These are phyloP conservation scores for Oceanodroma leucorhoa DNA, from an alignment of 2,797 vertebrate species.

Conservation along the genomic window DNA sequence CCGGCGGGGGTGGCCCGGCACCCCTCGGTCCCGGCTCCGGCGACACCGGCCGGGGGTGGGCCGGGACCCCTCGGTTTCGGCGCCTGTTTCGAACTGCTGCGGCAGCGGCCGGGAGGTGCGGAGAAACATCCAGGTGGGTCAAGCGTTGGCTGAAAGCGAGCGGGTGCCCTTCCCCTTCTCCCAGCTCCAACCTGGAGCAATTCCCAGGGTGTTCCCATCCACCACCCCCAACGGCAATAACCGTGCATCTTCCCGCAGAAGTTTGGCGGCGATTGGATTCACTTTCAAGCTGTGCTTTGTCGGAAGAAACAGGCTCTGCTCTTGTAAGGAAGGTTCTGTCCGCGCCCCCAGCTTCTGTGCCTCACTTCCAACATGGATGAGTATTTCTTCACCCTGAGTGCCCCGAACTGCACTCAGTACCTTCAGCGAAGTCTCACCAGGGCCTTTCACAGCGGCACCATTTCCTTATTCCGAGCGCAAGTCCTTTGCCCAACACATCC, in stretches of 20 bases:
- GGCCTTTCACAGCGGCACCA: neutral
- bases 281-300: neutral
- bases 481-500: neutral
- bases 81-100: neutral
- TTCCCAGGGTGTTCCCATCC: neutral
- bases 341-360: rapidly evolving
- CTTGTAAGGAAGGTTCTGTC: neutral
- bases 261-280: too few species aligned
- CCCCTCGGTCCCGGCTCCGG: neutral
- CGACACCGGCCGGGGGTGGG: neutral
- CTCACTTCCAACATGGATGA: rapidly evolving
- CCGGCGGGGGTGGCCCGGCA: too few species aligned
- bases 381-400: rapidly evolving
- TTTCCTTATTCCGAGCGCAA: neutral
- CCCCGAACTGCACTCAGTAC: neutral
- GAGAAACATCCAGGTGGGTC: neutral
- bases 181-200: neutral
- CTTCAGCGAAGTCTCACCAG: neutral
- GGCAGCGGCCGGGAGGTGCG: neutral
- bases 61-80: too few species aligned
- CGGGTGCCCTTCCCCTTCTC: neutral
- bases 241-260: neutral
- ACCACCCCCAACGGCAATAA: rapidly evolving
- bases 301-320: rapidly evolving
- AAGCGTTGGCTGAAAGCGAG: neutral